Evolutionary conservation across 2,888 invertebrate species (phyloP).

Genomic region (Watsonalla binaria): DNA sequence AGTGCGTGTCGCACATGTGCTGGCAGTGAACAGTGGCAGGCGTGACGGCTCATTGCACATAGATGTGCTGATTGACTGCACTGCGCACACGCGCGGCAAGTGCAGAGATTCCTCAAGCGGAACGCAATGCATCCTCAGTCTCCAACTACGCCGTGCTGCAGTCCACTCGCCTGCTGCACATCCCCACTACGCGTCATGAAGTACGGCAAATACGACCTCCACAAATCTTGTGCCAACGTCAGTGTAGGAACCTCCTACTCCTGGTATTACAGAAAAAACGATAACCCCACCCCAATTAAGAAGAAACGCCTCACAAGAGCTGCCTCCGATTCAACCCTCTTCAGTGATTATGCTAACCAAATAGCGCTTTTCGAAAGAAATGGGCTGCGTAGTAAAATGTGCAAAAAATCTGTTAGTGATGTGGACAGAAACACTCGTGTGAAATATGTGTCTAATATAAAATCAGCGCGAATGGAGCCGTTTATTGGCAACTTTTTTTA

Average conservation of each 20-base stretch:
- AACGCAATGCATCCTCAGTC: conserved; percentile 60
- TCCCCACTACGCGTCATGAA: conserved; percentile 61
- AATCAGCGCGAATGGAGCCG: conserved; percentile 66
- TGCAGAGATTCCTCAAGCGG: conserved; percentile 45
- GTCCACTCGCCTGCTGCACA: conserved; percentile 52
- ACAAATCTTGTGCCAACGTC: conserved; percentile 67
- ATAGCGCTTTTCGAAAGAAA: conserved; percentile 67
- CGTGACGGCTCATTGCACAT: conserved; percentile 31
- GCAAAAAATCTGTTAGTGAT: conserved; percentile 64
- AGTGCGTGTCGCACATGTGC: conserved; percentile 46
- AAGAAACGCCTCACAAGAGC: conserved; percentile 56
- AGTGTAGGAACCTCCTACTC: conserved; percentile 73
- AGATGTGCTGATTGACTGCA: conserved; percentile 41
- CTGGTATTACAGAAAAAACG: conserved; percentile 72
- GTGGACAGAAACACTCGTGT: conserved; percentile 56
- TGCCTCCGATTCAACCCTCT: conserved; percentile 71
- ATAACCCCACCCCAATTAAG: conserved; percentile 49
- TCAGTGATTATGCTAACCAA: conserved; percentile 74
- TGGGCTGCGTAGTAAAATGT: conserved; percentile 48
- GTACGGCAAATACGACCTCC: conserved; percentile 75
- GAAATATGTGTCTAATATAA: conserved; percentile 56
- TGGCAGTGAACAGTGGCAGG: conserved; percentile 47
- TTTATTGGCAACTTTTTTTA: conserved; percentile 73
- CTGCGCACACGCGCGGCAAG: conserved; percentile 48
- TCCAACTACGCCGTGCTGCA: conserved; percentile 50